Base-by-base conservation (phyloP, 1,140 invertebrate species). In the Drosophila dunni region DNA sequence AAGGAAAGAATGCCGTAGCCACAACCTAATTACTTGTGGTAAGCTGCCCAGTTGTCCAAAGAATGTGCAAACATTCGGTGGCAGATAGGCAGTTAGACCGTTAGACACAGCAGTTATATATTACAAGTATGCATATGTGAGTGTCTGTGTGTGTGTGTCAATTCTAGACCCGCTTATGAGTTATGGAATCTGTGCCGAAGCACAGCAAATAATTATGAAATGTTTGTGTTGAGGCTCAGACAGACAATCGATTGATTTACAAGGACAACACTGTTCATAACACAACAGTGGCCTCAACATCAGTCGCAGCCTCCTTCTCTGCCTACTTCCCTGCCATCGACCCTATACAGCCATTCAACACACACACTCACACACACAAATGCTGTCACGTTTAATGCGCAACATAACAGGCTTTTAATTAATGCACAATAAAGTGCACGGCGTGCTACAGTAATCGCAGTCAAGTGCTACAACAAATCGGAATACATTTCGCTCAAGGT, bases 11-110 rank as follows among this genome's bases (percentile, higher is more conserved):
- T 85, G 79, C 79, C 70, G 75, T 73, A 83, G 65, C 84, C 84
- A 58, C 84, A 88, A 88, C 84, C 84, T 88, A 88, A 88, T 88
- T 88, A 88, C 84, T 89, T 83, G 82, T 86, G 82, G 82, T 81
- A 68, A 62, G 69, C 64, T 65, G 71, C 73, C 79, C 82, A 86
- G 78, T 71, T 78, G 82, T 62, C 57, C 61, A 61, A 82, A 61
- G 65, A 69, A 74, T 74, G 71, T 74, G 79, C 84, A 86, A 86
- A 84, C 62, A 78, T 38, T 51, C 48, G 48, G 17, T 44, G 13
- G 40, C 13, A 17, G 33, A 50, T 38, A 66, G 62, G 11, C 17
- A 20, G 46, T 33, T 50, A 29, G 24, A 29, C 24, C 2, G 24
- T 29, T 29, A 29, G 62, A 7, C 17, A 24, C 9, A 46, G 76